Evolutionary conservation across 2,797 vertebrate genomes (phyloP).

Genomic region (Oreochromis grahami): DNA sequence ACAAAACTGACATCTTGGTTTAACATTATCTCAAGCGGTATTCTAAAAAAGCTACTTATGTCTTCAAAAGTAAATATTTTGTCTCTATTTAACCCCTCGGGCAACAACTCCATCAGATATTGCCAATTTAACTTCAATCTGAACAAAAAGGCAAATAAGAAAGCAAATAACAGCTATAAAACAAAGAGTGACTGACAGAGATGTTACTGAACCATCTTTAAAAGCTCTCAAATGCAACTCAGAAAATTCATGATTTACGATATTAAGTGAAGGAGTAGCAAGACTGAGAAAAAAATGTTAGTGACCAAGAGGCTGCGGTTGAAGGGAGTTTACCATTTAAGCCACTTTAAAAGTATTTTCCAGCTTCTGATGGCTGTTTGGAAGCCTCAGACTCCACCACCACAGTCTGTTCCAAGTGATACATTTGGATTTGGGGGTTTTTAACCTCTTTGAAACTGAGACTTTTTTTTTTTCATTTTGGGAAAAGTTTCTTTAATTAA

Average conservation of each 20-base stretch:
- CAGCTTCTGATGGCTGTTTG: conserved; percentile 79
- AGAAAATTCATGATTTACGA: neutral
- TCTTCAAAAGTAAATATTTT: neutral
- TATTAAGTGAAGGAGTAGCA: neutral
- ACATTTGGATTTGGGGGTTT: neutral
- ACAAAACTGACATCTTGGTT: neutral
- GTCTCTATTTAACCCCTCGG: neutral
- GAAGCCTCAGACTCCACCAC: conserved; percentile 66
- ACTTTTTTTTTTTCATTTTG: neutral
- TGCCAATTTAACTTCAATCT: neutral
- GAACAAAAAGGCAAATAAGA: neutral
- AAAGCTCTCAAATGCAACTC: neutral
- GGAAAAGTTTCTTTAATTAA: neutral
- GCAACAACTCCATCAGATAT: neutral
- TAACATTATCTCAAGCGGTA: neutral
- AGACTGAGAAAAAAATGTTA: neutral
- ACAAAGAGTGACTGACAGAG: neutral
- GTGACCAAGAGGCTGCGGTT: conserved; percentile 81
- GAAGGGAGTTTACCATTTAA: conserved; percentile 86
- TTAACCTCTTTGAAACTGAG: neutral
- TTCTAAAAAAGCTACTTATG: neutral
- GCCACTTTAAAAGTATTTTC: conserved; percentile 86
- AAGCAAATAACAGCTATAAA: neutral
- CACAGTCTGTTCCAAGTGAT: conserved; percentile 52
- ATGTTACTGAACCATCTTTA: neutral